Conservation (phyloP, 1,140 invertebrate species). For the Drosophila suzukii region DNA sequence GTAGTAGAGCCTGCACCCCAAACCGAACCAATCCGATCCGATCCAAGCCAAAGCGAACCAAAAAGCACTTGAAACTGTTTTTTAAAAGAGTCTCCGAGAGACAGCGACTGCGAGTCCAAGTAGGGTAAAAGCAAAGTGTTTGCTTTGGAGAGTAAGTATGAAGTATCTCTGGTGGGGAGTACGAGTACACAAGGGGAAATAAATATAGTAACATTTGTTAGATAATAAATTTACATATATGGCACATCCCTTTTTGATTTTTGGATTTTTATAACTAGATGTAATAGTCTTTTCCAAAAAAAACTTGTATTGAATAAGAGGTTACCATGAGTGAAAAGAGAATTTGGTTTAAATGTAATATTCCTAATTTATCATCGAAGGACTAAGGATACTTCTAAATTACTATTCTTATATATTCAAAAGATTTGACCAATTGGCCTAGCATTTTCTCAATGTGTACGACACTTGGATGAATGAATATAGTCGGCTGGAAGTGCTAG, state of each 20-base stretch:
- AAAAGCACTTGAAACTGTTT: slow-evolving; percentile 78
- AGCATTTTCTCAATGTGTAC: slow-evolving; percentile 11
- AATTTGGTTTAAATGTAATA: too few species aligned
- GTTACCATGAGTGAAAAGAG: not conserved
- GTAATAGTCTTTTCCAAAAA: too few species aligned
- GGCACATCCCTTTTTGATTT: too few species aligned
- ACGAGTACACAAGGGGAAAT: not conserved
- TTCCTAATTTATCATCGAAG: too few species aligned
- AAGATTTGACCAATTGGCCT: not conserved
- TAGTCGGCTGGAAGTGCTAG: slow-evolving; percentile 42
- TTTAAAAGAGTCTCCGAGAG: slow-evolving; percentile 50
- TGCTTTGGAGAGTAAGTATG: slow-evolving; percentile 64
- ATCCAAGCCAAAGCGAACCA: slow-evolving; percentile 34
- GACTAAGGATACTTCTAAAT: too few species aligned
- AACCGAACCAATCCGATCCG: slow-evolving; percentile 50
- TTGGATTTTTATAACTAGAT: too few species aligned
- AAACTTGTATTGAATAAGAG: not conserved
- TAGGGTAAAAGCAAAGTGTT: slow-evolving; percentile 73
- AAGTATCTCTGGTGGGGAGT: slow-evolving; percentile 32
- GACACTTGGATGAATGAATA: slow-evolving; percentile 78
- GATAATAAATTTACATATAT: not conserved
- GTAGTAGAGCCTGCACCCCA: slow-evolving; percentile 65
- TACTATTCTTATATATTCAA: not conserved
- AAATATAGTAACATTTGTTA: not conserved
- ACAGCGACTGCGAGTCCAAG: slow-evolving; percentile 50